phyloP scores from a whole-genome alignment of 2,797 vertebrate species.

The Paratrypauchen microcephalus region DNA sequence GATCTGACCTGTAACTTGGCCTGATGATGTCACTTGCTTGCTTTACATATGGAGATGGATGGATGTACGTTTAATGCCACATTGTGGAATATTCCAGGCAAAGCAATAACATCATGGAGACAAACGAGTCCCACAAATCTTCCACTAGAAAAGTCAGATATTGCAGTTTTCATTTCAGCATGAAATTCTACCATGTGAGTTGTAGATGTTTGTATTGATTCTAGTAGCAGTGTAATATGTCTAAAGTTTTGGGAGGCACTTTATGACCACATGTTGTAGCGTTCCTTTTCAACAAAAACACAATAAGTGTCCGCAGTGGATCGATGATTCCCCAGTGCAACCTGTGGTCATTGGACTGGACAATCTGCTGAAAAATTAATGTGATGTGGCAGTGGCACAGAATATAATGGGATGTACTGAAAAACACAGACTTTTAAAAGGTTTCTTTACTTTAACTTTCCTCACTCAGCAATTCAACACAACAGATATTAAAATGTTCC shows the following conservation, averaged over 20 bases:
- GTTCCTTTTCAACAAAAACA: background rate
- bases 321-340: background rate
- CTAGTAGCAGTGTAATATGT: no score
- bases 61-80: no score
- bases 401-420: background rate
- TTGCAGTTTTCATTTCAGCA: background rate
- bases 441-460: background rate
- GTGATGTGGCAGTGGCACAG: background rate
- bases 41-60: no score
- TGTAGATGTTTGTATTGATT: background rate
- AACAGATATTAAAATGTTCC: no score
- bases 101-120: no score
- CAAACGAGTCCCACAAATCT: no score
- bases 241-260: background rate
- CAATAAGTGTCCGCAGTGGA: background rate
- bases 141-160: no score
- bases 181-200: background rate
- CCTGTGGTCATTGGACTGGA: background rate
- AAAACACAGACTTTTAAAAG: background rate
- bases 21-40: no score
- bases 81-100: no score
- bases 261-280: background rate
- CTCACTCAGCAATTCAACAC: no score
- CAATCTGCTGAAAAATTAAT: slow-evolving; percentile 5
- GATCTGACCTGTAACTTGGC: no score